These are phyloP conservation scores for Holocentrus rufus DNA, from an alignment of 2,797 vertebrate genomes.

Conservation along the genomic window DNA sequence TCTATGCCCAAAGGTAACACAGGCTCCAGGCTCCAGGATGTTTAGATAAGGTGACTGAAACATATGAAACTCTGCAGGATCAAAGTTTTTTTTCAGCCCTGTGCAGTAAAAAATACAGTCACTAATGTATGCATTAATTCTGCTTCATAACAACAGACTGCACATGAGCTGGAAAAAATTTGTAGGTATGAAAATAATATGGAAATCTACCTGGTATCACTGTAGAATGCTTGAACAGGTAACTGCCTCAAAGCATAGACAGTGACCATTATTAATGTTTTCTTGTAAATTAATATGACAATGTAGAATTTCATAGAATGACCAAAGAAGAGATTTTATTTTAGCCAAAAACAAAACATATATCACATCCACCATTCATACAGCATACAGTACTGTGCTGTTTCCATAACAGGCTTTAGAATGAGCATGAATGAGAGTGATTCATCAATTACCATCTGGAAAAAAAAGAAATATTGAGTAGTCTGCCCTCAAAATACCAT, in stretches of 20 bases:
- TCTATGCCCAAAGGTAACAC: slow-evolving; percentile 25
- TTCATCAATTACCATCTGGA: neutral
- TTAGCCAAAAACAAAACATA: neutral
- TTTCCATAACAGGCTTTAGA: neutral
- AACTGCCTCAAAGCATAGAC: slow-evolving; percentile 2
- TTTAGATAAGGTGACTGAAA: slow-evolving; percentile 56
- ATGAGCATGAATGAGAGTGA: neutral
- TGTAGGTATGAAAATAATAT: slow-evolving; percentile 9
- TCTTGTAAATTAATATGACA: neutral
- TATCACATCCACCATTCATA: neutral
- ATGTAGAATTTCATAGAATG: neutral
- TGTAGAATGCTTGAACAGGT: neutral
- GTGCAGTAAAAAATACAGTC: neutral
- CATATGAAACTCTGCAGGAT: slow-evolving; percentile 61
- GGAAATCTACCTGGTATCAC: slow-evolving; percentile 1
- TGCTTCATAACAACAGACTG: neutral
- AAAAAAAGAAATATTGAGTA: too few species aligned
- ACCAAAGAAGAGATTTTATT: slow-evolving; percentile 16
- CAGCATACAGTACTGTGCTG: neutral
- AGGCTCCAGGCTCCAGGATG: slow-evolving; percentile 55
- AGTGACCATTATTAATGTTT: neutral
- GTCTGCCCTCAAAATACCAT: too few species aligned
- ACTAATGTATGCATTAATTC: too few species aligned
- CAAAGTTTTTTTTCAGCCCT: slow-evolving; percentile 23
- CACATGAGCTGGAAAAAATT: slow-evolving; percentile 13